Evolutionary conservation across 2,113 vertebrate genomes (phyloP), one percentile per base, ranked within the genome.

Genomic region (Chaetops frenatus): DNA sequence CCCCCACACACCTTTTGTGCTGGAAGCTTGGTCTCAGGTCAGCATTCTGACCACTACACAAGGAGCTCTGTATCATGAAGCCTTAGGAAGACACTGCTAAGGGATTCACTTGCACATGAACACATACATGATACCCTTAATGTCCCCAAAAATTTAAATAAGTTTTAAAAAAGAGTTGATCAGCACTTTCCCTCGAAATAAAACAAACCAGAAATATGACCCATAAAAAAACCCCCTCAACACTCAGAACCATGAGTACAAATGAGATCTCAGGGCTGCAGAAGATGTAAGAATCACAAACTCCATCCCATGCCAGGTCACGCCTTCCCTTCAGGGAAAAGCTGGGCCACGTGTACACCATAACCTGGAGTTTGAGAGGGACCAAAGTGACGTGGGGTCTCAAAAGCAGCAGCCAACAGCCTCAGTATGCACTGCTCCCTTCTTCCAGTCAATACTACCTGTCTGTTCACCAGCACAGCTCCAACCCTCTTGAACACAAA

Each of bases 1-100:
- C 38, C 38, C 38, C 10, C 1, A 1, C 27, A 1, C 28, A 0
- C 28, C 9, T 13, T 11, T 5, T 10, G 1, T 3, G 31, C 13
- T 0, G 11, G 35, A 6, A 38, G 38, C 38, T 38, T 38, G 38
- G 38, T 38, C 38, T 54, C 31, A 1, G 24, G 7, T 10, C 25
- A 17, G 58, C 14, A 0, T 29, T 1, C 13, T 1, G 9, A 40
- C 3, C 48, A 2, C 54, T 61, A 5, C 24, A 3, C 28, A 28
- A 5, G n/a, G 25, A 18, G 13, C 67, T 38, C 66, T 17, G 1
- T 1, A 18, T 8, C 44, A n/a, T 25, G 50, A 38, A 73, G 35
- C 27, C 50, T 15, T 1, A 74, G 44, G 14, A 74, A 27, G 6
- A 8, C 18, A 14, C 25, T 38, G 42, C 17, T 16, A 5, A 21